Evolutionary conservation across 2,113 vertebrate genomes (phyloP).

Genomic region (Hirundichthys speculiger): DNA sequence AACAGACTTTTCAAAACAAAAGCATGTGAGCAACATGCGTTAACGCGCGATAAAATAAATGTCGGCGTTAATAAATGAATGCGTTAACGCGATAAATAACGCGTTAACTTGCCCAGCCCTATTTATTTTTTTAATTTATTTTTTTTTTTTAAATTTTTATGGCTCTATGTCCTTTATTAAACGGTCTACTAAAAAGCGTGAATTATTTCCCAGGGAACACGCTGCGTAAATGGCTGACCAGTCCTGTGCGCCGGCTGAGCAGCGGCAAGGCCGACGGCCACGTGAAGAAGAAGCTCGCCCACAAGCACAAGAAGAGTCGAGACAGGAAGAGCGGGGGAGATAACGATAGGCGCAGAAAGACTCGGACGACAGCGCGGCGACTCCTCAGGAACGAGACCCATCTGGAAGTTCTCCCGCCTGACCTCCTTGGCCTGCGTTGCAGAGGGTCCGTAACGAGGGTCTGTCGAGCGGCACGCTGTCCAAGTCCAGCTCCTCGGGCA

Average conservation of each 20-base stretch:
- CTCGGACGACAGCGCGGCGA: conserved; percentile 95
- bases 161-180: too few relatives aligned
- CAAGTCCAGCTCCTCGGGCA: conserved; percentile 97
- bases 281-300: conserved; percentile 95
- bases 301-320: conserved; percentile 96
- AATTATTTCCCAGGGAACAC: conserved; percentile 84
- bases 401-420: too few relatives aligned
- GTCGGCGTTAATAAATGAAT: too few relatives aligned
- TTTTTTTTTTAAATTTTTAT: too few relatives aligned
- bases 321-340: conserved; percentile 93
- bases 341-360: conserved; percentile 88
- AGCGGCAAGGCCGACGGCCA: conserved; percentile 97
- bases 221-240: conserved; percentile 97
- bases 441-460: conserved; percentile 96
- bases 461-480: conserved; percentile 96
- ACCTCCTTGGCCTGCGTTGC: conserved; percentile 30
- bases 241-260: conserved; percentile 94
- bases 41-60: too few relatives aligned
- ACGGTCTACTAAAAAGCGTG: too few relatives aligned
- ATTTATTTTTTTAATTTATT: too few relatives aligned
- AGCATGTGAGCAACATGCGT: too few relatives aligned
- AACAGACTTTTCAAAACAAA: too few relatives aligned
- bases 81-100: too few relatives aligned
- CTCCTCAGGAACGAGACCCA: conserved; percentile 98
- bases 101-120: too few relatives aligned